Base-by-base conservation (phyloP, 53 echinoderm and acorn worm species). In the Paracentrotus lividus region DNA sequence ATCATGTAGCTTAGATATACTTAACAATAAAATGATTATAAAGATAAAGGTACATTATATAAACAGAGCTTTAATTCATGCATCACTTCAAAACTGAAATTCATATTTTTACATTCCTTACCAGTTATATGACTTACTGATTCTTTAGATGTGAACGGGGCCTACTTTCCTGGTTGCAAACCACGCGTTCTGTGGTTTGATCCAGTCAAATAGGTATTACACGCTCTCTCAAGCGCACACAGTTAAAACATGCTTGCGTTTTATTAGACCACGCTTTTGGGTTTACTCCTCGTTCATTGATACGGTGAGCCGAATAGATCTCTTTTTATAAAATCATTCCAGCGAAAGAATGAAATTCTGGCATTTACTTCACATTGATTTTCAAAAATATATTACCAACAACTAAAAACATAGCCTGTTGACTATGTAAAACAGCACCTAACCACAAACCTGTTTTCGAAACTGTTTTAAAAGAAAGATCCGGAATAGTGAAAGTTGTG, bases 141-240 rank as follows among this genome's bases (percentile, higher is more conserved):
- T 26, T 81, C 33, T 81, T 81, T 18, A 20, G 8, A 47, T 81
- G 81, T 81, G 81, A 81, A 47, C 20, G 18, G 18, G 8, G 24
- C 47, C 49, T 38, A 81, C 81, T 42, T 65, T 32, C 44, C 45
- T 10, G 26, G 44, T 47, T 81, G 31, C 47, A 81, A n/a, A 81
- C 81, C 81, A 81, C 81, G 4, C 81, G 81, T 47, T 45, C 81
- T 81, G 81, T 81, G 81, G 81, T 81, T 81, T 81, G 44, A 26
- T 34, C 81, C 15, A 81, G 81, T 81, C 81, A 81, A 81, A 81
- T 81, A 26, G 81, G 81, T 81, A 81, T 81, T 81, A 81, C 81
- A 81, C 47, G 81, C 81, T 81, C 47, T 47, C 81, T 81, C n/a
- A 81, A 81, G 81, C 81, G n/a, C 26, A 81, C 81, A 47, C 81